Evolutionary conservation across 1,140 invertebrate species (phyloP), one percentile per base, ranked within the genome.

Genomic region (Pachypsylla venusta): DNA sequence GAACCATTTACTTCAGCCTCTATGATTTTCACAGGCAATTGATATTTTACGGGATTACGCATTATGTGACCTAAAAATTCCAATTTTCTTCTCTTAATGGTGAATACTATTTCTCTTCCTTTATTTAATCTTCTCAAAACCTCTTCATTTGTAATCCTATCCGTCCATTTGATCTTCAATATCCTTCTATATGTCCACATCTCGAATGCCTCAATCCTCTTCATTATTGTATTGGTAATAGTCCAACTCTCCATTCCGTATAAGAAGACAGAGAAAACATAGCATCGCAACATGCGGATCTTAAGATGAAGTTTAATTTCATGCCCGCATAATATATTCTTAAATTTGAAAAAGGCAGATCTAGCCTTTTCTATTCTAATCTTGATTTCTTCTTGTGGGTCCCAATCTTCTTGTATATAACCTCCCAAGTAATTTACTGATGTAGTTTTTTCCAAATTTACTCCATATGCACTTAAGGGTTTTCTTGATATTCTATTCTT

Each of bases 361-460:
- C 57, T 42, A 42, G 57, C 57, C 24, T 58, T 58, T 39, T 58
- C 57, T 48, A 58, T 58, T 22, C 57, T 20, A 19, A 39, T 40
- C 42, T 53, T 58, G 25, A 58, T 58, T 58, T 58, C 40, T n/a
- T 56, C 7, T 27, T 5, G 27, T 27, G 25, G 54, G 27, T 56
- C 54, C 25, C 54, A 56, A 25, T 56, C 28, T 25, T 56, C 54
- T 28, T 27, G 24, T 19, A 56, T 27, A 27, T 12, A 28, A 27
- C 20, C 16, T 56, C 54, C 54, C 25, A 56, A 25, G 28, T 56
- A 56, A 35, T 19, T 56, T 12, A 56, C 27, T 56, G 25, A 27
- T 27, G 24, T 19, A 27, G 28, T 27, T 56, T 25, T 56, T 27
- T 56, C 54, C 28, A 56, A 56, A 19, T 25, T 10, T 25, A 56